Percentiles rank a stretch among this genome's conserved stretches.
These are phyloP conservation scores for Oceanodroma leucorhoa DNA, from an alignment of 2,797 vertebrate genomes.

Conservation along the genomic window DNA sequence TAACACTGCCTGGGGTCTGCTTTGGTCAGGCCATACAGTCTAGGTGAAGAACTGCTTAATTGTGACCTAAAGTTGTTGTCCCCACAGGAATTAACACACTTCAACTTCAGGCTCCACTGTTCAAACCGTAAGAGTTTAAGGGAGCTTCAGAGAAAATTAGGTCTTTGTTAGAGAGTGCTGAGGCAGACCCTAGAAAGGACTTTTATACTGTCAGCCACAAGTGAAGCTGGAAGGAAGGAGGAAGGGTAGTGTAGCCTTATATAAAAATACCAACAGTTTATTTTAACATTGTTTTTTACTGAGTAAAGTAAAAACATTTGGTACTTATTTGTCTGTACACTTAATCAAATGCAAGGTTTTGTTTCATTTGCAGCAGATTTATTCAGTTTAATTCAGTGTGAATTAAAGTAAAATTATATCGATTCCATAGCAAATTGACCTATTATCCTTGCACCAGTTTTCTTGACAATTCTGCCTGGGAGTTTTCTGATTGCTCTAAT, in stretches of 20 bases:
- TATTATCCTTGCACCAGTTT: not conserved
- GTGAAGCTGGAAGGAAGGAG: not conserved
- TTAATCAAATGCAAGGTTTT: not conserved
- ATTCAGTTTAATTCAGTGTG: not conserved
- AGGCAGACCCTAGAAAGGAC: not conserved
- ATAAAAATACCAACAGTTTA: not conserved
- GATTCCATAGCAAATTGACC: not conserved
- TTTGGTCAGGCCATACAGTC: not conserved
- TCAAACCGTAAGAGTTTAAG: not conserved
- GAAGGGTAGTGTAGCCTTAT: not conserved
- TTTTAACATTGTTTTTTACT: not conserved
- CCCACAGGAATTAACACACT: not conserved
- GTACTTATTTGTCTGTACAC: not conserved
- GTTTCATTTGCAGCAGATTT: not conserved
- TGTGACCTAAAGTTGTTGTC: not conserved
- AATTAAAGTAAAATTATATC: not conserved
- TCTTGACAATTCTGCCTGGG: not conserved
- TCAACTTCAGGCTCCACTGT: not conserved
- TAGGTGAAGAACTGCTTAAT: not conserved
- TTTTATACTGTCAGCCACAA: not conserved
- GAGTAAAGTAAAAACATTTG: not conserved
- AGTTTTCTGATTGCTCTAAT: not conserved
- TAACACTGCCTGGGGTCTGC: not conserved
- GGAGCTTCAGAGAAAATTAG: not conserved
- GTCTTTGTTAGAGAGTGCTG: not conserved